These are phyloP conservation scores for Neoarius graeffei DNA, from an alignment of 2,113 vertebrate species.

Conservation along the genomic window DNA sequence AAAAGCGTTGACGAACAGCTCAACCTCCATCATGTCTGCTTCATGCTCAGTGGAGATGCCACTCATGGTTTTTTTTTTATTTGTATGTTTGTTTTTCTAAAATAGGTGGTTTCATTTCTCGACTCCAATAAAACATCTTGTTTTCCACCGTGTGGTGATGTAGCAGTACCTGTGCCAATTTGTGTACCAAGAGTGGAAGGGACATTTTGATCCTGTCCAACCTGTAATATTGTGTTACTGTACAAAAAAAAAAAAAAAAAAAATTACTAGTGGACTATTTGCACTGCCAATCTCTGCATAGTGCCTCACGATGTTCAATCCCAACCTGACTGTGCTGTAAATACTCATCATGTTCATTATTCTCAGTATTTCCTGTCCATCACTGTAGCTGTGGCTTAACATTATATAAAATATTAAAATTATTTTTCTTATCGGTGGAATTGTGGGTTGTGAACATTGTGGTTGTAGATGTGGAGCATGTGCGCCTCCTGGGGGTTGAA, in stretches of 20 bases:
- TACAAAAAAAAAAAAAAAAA: constrained; percentile 12
- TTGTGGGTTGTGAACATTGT: constrained; percentile 38
- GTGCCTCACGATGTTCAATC: constrained; percentile 64
- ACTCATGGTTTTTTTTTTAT: constrained; percentile 62
- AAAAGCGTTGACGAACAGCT: constrained; percentile 76
- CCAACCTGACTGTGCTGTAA: constrained; percentile 57
- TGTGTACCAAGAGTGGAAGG: constrained; percentile 44
- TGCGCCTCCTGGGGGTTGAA: not conserved
- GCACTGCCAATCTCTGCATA: constrained; percentile 67
- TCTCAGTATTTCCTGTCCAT: constrained; percentile 45
- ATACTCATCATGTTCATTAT: constrained; percentile 34
- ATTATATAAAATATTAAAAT: constrained; percentile 62
- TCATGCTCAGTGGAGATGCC: constrained; percentile 53
- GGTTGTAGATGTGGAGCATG: not conserved
- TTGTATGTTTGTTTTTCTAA: constrained; percentile 38
- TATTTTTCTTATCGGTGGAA: constrained; percentile 60
- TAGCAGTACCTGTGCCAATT: constrained; percentile 61
- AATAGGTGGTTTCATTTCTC: constrained; percentile 66
- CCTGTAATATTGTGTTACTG: constrained; percentile 51
- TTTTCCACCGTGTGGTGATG: constrained; percentile 64
- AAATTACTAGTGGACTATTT: constrained; percentile 56
- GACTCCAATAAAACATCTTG: constrained; percentile 69
- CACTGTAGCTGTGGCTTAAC: constrained; percentile 49
- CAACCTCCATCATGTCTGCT: constrained; percentile 47
- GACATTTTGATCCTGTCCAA: constrained; percentile 14